Percentiles rank a stretch among this genome's conserved stretches.
Conservation (phyloP, 2,888 invertebrate genomes). For the Clitarchus hookeri region DNA sequence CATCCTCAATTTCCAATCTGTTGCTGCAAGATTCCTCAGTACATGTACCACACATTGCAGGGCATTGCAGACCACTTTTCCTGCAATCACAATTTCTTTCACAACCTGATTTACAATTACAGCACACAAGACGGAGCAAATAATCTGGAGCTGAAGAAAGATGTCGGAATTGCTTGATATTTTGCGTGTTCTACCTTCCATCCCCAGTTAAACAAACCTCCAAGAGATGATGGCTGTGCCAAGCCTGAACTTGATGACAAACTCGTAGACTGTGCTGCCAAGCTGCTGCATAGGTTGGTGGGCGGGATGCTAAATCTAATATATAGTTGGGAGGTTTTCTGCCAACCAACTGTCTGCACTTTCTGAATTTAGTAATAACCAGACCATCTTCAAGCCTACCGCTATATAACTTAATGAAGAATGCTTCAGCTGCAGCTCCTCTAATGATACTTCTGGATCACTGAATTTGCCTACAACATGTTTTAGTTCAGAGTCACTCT, state of each 20-base stretch:
- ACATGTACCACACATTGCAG: not conserved
- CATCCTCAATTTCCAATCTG: no score
- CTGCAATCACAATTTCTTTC: constrained; percentile 18
- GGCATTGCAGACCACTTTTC: constrained; percentile 1
- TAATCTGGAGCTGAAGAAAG: not conserved
- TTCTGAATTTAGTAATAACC: not conserved
- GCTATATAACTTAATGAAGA: constrained; percentile 4
- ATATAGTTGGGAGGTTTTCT: not conserved
- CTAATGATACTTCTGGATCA: not conserved
- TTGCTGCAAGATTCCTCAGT: no score
- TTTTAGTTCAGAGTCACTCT: not conserved
- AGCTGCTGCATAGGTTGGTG: constrained; percentile 18
- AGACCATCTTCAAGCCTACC: not conserved
- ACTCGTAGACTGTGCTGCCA: constrained; percentile 21
- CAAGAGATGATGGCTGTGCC: not conserved
- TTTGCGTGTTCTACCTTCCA: not conserved
- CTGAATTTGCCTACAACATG: not conserved
- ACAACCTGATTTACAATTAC: not conserved
- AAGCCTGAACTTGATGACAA: not conserved
- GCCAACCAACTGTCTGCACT: not conserved
- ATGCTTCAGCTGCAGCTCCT: not conserved
- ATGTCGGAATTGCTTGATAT: not conserved
- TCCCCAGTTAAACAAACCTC: not conserved
- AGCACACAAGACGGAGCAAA: constrained; percentile 15
- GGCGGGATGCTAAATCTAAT: constrained; percentile 16